These are phyloP conservation scores for Propithecus coquereli DNA, from an alignment of 2,113 vertebrate genomes.

Conservation along the genomic window DNA sequence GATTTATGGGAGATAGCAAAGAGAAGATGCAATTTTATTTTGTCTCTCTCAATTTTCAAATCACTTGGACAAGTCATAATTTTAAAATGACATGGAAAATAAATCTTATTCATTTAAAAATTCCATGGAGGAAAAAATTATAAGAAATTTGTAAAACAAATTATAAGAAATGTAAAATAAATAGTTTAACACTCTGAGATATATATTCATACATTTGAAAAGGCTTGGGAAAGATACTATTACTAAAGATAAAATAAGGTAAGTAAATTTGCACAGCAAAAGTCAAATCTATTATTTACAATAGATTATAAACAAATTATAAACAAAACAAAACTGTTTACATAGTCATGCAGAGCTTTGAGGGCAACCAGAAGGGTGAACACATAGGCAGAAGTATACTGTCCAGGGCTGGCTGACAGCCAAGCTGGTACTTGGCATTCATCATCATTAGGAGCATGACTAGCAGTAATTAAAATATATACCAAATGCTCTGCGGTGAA, in stretches of 20 bases:
- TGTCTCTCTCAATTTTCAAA: not conserved
- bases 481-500: conserved; percentile 67
- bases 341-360: conserved; percentile 60
- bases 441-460: conserved; percentile 34
- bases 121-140: not conserved
- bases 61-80: not conserved
- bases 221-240: not conserved
- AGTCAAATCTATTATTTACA: conserved; percentile 66
- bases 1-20: not conserved
- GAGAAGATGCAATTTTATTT: not conserved
- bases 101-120: conserved; percentile 7
- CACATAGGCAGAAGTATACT: not conserved
- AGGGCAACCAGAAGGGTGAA: conserved; percentile 50
- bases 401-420: conserved; percentile 20
- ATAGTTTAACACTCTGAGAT: not conserved
- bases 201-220: not conserved
- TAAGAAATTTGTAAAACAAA: not conserved
- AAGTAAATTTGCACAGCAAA: conserved; percentile 69
- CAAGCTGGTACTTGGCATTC: conserved; percentile 50
- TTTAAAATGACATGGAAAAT: not conserved
- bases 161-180: not conserved
- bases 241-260: conserved; percentile 49
- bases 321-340: conserved; percentile 65
- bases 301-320: conserved; percentile 48
- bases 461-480: conserved; percentile 53